Evolutionary conservation across 2,888 invertebrate species (phyloP), one percentile per base, ranked within the genome.

Genomic region (Callosobruchus maculatus): DNA sequence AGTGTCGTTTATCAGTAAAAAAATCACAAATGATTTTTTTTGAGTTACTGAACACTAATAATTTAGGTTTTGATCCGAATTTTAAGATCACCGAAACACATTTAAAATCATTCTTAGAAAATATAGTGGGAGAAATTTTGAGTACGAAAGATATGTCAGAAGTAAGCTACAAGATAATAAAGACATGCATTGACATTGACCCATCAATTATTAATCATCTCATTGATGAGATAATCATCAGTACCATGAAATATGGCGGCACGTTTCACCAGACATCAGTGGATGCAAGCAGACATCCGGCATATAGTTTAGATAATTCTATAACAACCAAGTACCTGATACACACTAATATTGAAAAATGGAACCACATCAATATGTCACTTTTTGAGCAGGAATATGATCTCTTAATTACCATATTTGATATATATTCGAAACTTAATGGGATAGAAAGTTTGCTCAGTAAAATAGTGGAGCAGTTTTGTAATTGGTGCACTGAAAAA

Each of bases 371-470:
- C 26, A 26, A 26, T 7, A 26, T 7, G 7, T 26, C 26, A 26
- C 7, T 7, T 4, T 26, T 4, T 26, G 7, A 26, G 26, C 26
- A 26, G 7, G 49, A 49, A 49, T 49, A 49, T 49, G 49, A 78
- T 69, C 78, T 84, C 20, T 72, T 86, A 66, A 75, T 82, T 68
- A 77, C 78, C 20, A 80, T 87, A 22, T 83, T 87, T 75, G 81
- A 85, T 74, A 82, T 85, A 26, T 86, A 84, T 78, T 78, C 80
- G 5, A 87, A 85, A 78, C 80, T 87, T 70, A 85, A 85, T 73
- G 78, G 87, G 73, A 75, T 84, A 67, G 84, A 85, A 77, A 85
- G 83, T 81, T 83, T 87, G 71, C 77, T 86, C 75, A 80, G 84
- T 2, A 85, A 83, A 80, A 78, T 86, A 76, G 80, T 68, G 2